Evolutionary conservation across 2,113 vertebrate genomes (phyloP), one percentile per base, ranked within the genome.

Genomic region (Zapornia atra): DNA sequence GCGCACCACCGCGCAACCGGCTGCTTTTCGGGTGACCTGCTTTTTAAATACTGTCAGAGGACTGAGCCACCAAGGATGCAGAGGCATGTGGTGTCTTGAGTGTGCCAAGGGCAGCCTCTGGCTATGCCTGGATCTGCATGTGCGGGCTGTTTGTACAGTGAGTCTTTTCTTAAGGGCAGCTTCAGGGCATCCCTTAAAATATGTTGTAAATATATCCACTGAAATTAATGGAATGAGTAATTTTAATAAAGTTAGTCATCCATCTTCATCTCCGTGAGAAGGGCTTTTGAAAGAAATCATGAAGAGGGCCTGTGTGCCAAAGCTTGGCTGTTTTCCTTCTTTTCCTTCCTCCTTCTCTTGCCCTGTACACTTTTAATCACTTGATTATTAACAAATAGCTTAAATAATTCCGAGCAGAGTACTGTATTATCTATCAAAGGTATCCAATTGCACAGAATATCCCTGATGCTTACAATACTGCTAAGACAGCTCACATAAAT

Each of bases 41-140:
- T 69, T 80, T 88, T 44, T 9, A 72, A 93, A 72, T 9, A 33
- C 31, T 14, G 9, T 19, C 44, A 21, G 25, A 77, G 28, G 8
- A 86, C 19, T 9, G 8, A 84, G 64, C 51, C 65, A 78, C 64
- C 46, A 81, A 3, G 5, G 80, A 78, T 28, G 42, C 29, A 50
- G 5, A 77, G 79, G 46, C 54, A 77, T 0, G 1, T 0, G 0
- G 68, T 33, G 31, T 42, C 50, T 50, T 3, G 6, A 22, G 63
- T 14, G 54, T 80, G 75, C 75, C 28, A 14, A n/a, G 17, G 63
- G 70, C 88, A 92, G 70, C 78, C 79, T 65, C 59, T 20, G 70
- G n/a, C 75, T 82, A 7, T 57, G 92, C 53, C 90, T 14, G 3
- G 57, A 65, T 93, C 71, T 83, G 90, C 72, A 24, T 14, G 46